phyloP scores from a whole-genome alignment of 1,140 invertebrate genomes.

The Polyergus mexicanus region DNA sequence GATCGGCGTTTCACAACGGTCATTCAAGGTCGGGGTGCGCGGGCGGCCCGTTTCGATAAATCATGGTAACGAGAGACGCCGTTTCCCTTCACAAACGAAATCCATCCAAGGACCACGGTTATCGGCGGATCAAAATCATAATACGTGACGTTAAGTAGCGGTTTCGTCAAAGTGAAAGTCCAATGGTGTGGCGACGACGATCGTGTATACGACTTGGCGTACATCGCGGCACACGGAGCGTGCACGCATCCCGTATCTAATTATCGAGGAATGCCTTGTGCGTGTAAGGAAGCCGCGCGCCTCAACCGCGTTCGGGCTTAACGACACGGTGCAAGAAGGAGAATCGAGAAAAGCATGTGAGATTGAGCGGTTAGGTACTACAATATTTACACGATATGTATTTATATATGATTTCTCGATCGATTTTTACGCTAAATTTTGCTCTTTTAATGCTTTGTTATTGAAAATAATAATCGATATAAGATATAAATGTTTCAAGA shows the following conservation, averaged over 20 bases:
- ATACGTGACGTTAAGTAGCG: constrained; percentile 46
- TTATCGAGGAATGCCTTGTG: constrained; percentile 82
- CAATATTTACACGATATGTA: background rate
- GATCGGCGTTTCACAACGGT: constrained; percentile 48
- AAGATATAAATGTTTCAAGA: background rate
- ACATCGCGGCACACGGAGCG: constrained; percentile 18
- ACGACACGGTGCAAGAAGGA: constrained; percentile 76
- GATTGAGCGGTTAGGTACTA: constrained; percentile 53
- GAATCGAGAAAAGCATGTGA: constrained; percentile 30
- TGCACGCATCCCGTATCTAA: constrained; percentile 75
- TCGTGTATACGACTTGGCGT: constrained; percentile 48
- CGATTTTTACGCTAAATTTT: background rate
- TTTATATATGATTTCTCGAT: constrained; percentile 30
- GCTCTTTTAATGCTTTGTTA: too few species aligned
- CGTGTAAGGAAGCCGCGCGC: constrained; percentile 77
- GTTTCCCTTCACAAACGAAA: constrained; percentile 30
- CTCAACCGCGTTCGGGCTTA: constrained; percentile 71
- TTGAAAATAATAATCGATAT: background rate
- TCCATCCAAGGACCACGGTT: background rate
- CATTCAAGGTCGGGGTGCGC: background rate
- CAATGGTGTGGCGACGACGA: constrained; percentile 8
- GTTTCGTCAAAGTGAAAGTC: constrained; percentile 60
- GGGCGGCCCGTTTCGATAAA: background rate
- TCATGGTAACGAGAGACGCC: too few species aligned
- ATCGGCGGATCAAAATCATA: constrained; percentile 53